Conservation (phyloP, 2,113 vertebrate species). For the Pomatostomus ruficeps region DNA sequence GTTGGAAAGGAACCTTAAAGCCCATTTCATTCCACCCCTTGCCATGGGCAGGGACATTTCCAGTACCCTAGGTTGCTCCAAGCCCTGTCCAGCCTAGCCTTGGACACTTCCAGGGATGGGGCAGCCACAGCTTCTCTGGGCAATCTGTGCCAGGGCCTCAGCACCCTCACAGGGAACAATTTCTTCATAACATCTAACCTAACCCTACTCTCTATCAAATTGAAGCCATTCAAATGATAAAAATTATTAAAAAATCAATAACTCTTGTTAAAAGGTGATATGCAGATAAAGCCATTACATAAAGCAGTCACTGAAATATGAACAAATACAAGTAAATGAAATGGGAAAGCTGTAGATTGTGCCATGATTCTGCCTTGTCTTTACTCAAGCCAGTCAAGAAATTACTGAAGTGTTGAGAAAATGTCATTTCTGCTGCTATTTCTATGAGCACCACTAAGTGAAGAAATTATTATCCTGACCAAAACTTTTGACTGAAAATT, state of each 20-base stretch:
- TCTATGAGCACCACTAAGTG: not conserved
- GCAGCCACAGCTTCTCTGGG: not conserved
- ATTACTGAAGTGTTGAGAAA: not conserved
- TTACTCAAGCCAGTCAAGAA: not conserved
- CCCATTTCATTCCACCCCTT: not conserved
- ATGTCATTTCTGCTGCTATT: not conserved
- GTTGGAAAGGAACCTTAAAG: not conserved
- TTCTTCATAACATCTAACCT: not conserved
- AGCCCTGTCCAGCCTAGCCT: fast-evolving
- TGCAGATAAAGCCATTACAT: not conserved
- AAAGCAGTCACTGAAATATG: not conserved
- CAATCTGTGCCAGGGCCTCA: not conserved
- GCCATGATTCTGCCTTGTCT: not conserved
- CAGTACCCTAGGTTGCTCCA: fast-evolving
- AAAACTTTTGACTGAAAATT: not conserved
- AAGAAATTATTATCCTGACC: not conserved
- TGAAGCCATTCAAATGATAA: not conserved
- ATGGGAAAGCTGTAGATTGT: not conserved
- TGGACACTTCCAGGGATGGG: not conserved
- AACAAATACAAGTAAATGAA: not conserved
- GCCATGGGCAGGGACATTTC: not conserved
- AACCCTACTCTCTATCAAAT: not conserved
- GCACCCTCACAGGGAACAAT: not conserved
- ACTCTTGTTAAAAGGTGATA: not conserved
- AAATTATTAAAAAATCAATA: not conserved